Evolutionary conservation across 2,113 vertebrate species (phyloP).

Genomic region (Vombatus ursinus): DNA sequence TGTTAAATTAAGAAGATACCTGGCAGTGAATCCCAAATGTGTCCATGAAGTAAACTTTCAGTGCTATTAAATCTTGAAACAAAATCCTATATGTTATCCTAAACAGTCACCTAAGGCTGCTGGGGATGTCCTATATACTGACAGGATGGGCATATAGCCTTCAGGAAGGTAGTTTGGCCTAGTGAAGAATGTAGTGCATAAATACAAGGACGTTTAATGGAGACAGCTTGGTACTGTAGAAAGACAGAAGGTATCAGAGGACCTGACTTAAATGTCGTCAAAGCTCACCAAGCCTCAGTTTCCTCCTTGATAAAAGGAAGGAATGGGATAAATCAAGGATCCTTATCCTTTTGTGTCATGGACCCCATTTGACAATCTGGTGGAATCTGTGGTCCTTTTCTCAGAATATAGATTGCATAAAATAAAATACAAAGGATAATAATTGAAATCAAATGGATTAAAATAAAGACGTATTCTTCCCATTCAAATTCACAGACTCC

Average conservation of each 20-base stretch:
- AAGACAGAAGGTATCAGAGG: not conserved
- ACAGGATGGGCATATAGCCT: not conserved
- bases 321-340: not conserved
- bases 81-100: not conserved
- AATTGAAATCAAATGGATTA: not conserved
- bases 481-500: not conserved
- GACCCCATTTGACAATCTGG: not conserved
- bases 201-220: not conserved
- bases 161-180: not conserved
- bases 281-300: not conserved
- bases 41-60: not conserved
- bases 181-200: not conserved
- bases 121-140: not conserved
- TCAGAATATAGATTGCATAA: not conserved
- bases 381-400: not conserved
- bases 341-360: not conserved
- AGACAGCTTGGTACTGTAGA: not conserved
- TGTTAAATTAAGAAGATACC: not conserved
- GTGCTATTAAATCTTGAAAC: not conserved
- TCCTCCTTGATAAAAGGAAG: not conserved
- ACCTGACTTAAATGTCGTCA: not conserved
- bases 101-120: not conserved
- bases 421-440: not conserved
- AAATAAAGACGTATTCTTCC: not conserved
- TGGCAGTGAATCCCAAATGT: not conserved